A percentile compares a stretch with the other conserved stretches of the same genome.
These are phyloP conservation scores for Gymnocypris eckloni DNA, from an alignment of 2,797 vertebrate genomes.

Conservation along the genomic window DNA sequence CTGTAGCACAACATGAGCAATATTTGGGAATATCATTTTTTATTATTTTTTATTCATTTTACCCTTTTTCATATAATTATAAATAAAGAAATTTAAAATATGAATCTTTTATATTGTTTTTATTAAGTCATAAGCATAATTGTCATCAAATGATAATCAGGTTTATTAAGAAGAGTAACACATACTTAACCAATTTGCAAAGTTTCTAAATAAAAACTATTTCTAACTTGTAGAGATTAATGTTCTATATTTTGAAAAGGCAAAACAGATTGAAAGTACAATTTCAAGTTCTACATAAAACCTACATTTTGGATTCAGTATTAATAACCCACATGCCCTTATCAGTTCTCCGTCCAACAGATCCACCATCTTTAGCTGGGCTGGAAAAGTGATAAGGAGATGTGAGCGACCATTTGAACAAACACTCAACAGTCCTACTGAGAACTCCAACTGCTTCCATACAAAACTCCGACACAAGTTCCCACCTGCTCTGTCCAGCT, in stretches of 20 bases:
- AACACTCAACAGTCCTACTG: slow-evolving; percentile 29
- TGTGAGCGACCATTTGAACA: slow-evolving; percentile 79
- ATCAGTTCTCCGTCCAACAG: slow-evolving; percentile 99
- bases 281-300: not conserved
- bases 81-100: not conserved
- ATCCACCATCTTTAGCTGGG: slow-evolving; percentile 90
- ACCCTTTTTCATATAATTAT: not conserved
- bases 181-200: not conserved
- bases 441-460: slow-evolving; percentile 24
- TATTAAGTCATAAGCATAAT: not conserved
- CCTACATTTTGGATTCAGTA: not conserved
- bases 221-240: not conserved
- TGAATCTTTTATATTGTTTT: not conserved
- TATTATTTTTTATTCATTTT: too few species aligned
- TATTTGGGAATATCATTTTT: too few species aligned
- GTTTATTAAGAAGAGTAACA: not conserved
- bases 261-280: not conserved
- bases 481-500: slow-evolving; percentile 32
- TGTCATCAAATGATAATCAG: not conserved
- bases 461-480: slow-evolving; percentile 22
- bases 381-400: slow-evolving; percentile 99
- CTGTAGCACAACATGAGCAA: too few species aligned
- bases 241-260: not conserved
- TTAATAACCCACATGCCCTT: slow-evolving; percentile 85
- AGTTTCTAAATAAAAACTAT: not conserved